Conservation (phyloP, 2,113 vertebrate species). For the Lasiurus cinereus region DNA sequence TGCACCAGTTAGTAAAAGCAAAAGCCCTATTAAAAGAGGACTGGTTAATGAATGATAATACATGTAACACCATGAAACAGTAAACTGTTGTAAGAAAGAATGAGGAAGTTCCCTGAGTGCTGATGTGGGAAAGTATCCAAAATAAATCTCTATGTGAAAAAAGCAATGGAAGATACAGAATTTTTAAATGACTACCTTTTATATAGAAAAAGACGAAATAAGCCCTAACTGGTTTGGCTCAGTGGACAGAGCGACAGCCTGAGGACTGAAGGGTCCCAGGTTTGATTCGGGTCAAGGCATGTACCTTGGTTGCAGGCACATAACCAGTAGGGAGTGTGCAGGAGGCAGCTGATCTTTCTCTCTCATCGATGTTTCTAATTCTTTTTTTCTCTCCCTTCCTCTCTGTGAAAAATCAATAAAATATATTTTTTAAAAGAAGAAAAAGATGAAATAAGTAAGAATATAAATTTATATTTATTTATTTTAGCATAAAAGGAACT, state of each 20-base stretch:
- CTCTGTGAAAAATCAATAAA: too few relatives aligned
- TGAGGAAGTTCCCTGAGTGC: background rate
- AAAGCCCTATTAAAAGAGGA: background rate
- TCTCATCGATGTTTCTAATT: too few relatives aligned
- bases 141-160: constrained; percentile 2
- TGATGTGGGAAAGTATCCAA: background rate
- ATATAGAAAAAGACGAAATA: background rate
- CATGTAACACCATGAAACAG: background rate
- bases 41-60: constrained; percentile 38
- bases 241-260: too few relatives aligned
- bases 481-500: constrained; percentile 14
- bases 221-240: background rate
- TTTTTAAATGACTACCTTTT: background rate
- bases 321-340: too few relatives aligned
- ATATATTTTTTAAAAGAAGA: background rate
- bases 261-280: too few relatives aligned
- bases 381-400: too few relatives aligned
- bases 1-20: background rate
- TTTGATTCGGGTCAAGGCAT: too few relatives aligned
- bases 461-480: background rate
- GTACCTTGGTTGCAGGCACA: too few relatives aligned
- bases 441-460: background rate
- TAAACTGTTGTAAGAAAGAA: background rate
- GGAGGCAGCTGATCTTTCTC: too few relatives aligned
- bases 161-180: background rate